Conservation (phyloP, 2,888 invertebrate genomes). For the Papilio protenor region DNA sequence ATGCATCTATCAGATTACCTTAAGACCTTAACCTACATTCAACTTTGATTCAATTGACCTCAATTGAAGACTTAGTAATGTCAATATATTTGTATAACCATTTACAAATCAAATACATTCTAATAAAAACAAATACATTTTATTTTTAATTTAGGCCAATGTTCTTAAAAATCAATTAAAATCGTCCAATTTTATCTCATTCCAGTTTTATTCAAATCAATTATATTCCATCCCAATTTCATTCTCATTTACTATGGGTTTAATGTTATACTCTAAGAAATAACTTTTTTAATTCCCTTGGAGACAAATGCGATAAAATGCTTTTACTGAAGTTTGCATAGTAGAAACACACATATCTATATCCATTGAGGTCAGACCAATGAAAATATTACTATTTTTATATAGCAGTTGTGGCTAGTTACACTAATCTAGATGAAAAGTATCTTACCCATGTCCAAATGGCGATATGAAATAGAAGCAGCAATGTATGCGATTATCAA, state of each 20-base stretch:
- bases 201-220: no score
- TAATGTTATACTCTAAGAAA: no score
- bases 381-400: not conserved
- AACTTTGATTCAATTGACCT: constrained; percentile 12
- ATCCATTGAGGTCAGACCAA: not conserved
- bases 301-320: no score
- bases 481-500: constrained; percentile 98
- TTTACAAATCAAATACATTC: not conserved
- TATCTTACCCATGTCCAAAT: constrained; percentile 94
- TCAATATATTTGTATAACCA: not conserved
- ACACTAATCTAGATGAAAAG: not conserved
- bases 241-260: no score
- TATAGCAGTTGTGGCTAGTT: not conserved
- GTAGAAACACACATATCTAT: not conserved
- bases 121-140: no score
- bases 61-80: constrained; percentile 17
- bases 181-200: no score
- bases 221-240: not conserved
- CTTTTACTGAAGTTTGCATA: not conserved
- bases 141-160: no score
- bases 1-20: constrained; percentile 3
- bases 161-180: no score
- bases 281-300: no score
- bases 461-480: constrained; percentile 99
- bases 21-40: constrained; percentile 19